Evolutionary conservation across 2,797 vertebrate genomes (phyloP).

Genomic region (Mergus octosetaceus): DNA sequence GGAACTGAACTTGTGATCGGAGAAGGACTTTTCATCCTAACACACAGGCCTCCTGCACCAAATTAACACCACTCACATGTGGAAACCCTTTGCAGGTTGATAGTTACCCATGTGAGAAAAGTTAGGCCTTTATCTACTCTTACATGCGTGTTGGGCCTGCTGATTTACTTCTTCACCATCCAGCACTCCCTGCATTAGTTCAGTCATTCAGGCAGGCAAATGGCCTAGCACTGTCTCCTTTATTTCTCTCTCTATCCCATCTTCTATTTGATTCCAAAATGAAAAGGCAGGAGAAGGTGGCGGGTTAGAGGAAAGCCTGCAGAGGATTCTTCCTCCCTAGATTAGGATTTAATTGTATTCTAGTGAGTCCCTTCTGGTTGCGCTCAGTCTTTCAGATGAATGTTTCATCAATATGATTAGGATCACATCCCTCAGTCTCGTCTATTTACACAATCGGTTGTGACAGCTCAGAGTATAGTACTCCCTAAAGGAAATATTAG

Average conservation of each 20-base stretch:
- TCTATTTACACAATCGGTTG: conserved; percentile 74
- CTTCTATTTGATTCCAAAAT: neutral
- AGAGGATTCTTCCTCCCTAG: conserved; percentile 37
- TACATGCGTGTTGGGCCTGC: neutral
- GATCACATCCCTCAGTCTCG: conserved; percentile 68
- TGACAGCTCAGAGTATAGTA: conserved; percentile 76
- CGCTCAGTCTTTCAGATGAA: conserved; percentile 62
- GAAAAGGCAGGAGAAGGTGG: neutral
- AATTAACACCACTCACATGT: neutral
- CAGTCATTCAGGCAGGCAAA: neutral
- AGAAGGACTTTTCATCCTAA: neutral
- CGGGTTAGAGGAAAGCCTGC: conserved; percentile 6
- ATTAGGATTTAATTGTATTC: conserved; percentile 75
- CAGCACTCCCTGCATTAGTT: neutral
- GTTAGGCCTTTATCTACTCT: neutral
- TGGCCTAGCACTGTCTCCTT: neutral
- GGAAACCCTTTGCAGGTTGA: neutral
- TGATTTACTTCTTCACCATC: neutral
- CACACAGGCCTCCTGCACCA: neutral
- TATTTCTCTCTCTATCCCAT: neutral
- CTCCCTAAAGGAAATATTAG: conserved; percentile 76
- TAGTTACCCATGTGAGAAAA: neutral
- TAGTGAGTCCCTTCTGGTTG: conserved; percentile 69
- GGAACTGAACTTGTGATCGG: neutral
- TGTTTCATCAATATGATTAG: conserved; percentile 78